Percentiles rank a stretch among this genome's conserved stretches.
phyloP scores from a whole-genome alignment of 2,797 vertebrate species.

The Nannoperca obscura region DNA sequence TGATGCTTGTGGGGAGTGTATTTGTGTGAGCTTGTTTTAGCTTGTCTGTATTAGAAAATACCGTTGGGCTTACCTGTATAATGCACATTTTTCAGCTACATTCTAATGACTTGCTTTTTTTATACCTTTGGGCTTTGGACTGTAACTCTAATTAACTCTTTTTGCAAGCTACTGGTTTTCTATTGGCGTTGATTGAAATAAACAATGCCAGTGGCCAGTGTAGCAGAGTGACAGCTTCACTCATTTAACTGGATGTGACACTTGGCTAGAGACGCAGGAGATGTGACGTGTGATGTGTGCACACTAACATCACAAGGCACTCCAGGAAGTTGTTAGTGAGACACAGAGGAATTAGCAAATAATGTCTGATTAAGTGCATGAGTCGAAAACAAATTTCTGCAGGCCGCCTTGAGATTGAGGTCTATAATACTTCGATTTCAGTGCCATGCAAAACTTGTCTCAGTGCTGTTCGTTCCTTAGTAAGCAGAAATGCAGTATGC shows the following conservation, averaged over 20 bases:
- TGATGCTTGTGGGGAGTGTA: too few relatives aligned
- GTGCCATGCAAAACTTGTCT: neutral
- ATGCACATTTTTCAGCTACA: conserved; percentile 38
- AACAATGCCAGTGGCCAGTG: conserved; percentile 44
- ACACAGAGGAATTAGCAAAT: conserved; percentile 49
- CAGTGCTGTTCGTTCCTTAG: conserved; percentile 5
- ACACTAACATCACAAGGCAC: conserved; percentile 17
- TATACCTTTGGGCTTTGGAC: conserved; percentile 41
- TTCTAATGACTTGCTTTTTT: conserved; percentile 29
- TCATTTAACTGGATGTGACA: conserved; percentile 56
- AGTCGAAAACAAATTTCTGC: conserved; percentile 51
- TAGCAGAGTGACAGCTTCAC: conserved; percentile 35
- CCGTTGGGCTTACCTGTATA: conserved; percentile 5
- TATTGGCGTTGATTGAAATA: conserved; percentile 44
- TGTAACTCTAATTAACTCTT: conserved; percentile 46
- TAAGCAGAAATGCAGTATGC: conserved; percentile 38
- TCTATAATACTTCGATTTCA: conserved; percentile 29
- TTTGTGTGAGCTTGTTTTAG: conserved; percentile 6
- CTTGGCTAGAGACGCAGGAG: conserved; percentile 15
- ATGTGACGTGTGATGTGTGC: conserved; percentile 27
- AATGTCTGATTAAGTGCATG: conserved; percentile 53
- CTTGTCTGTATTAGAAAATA: conserved; percentile 1
- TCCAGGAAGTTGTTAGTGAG: conserved; percentile 56
- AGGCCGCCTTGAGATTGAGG: conserved; percentile 16
- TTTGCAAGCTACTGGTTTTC: conserved; percentile 30